Percentiles rank a stretch among this genome's conserved stretches.
Evolutionary conservation across 1,140 invertebrate species (phyloP).

Genomic region (Drosophila pachea): DNA sequence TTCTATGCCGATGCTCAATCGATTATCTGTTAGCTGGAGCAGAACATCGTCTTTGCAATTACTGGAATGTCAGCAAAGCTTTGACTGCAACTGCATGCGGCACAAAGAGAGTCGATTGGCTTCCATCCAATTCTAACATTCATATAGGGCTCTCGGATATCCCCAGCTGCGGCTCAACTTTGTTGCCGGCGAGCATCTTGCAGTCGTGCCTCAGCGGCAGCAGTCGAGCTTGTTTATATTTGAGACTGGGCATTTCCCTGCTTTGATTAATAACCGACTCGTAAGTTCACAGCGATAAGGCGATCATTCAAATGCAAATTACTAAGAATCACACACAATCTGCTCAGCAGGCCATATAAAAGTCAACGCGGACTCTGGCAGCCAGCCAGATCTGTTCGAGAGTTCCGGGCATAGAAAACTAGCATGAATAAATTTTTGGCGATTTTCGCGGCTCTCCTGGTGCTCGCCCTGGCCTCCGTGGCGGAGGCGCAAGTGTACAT

Average conservation of each 20-base stretch:
- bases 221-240: conserved; percentile 7
- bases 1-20: not conserved
- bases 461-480: conserved; percentile 40
- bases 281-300: conserved; percentile 17
- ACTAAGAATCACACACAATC: conserved; percentile 28
- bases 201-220: not conserved
- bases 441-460: conserved; percentile 42
- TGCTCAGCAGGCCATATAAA: conserved; percentile 49
- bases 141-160: too few species aligned
- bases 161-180: too few species aligned
- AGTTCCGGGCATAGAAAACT: conserved; percentile 31
- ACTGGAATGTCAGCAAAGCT: conserved; percentile 2
- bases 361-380: conserved; percentile 34
- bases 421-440: conserved; percentile 44
- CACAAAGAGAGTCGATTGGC: not conserved
- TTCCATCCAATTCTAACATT: too few species aligned
- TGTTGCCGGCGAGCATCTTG: not conserved
- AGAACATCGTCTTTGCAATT: conserved; percentile 1
- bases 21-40: conserved; percentile 9
- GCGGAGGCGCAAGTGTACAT: conserved; percentile 62
- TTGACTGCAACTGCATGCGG: too few species aligned
- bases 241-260: conserved; percentile 45
- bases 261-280: conserved; percentile 41
- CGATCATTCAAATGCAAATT: conserved; percentile 12
- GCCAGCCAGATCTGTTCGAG: conserved; percentile 55